A percentile compares a stretch with the other conserved stretches of the same genome.
These are phyloP conservation scores for Anhinga anhinga DNA, from an alignment of 2,113 vertebrate genomes.

Conservation along the genomic window DNA sequence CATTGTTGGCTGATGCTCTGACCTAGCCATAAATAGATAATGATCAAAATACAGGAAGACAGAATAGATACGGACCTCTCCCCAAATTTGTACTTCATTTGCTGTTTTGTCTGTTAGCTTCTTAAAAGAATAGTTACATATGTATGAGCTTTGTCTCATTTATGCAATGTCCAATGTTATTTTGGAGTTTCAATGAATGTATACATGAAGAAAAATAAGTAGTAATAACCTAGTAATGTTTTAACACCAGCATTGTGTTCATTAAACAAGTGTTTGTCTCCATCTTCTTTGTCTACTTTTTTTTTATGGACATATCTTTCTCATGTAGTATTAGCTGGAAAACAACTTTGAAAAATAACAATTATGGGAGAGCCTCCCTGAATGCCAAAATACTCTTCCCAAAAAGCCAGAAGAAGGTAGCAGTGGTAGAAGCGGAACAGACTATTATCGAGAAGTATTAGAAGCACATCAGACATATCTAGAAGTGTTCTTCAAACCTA, in stretches of 20 bases:
- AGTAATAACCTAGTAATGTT: conserved; percentile 34
- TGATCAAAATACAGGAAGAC: not conserved
- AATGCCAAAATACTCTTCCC: not conserved
- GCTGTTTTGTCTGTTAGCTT: conserved; percentile 36
- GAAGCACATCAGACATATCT: not conserved
- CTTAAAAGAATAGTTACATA: conserved; percentile 17
- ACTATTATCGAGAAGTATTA: not conserved
- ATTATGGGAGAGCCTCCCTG: not conserved
- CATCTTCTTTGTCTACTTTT: conserved; percentile 59
- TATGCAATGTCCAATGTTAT: conserved; percentile 5
- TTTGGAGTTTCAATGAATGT: conserved; percentile 44
- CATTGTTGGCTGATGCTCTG: not conserved
- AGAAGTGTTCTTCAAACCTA: not conserved
- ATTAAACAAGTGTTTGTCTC: conserved; percentile 64
- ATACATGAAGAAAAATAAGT: conserved; percentile 28
- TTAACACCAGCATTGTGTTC: conserved; percentile 48
- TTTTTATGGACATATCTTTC: conserved; percentile 24
- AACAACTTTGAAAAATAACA: not conserved
- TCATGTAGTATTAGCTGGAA: not conserved
- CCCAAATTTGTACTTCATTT: conserved; percentile 4
- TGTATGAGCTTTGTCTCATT: conserved; percentile 52
- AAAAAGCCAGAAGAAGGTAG: not conserved
- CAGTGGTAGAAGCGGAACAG: not conserved
- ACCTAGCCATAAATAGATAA: not conserved
- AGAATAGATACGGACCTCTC: not conserved